phyloP scores from a whole-genome alignment of 2,797 vertebrate genomes.

The Chelmon rostratus region DNA sequence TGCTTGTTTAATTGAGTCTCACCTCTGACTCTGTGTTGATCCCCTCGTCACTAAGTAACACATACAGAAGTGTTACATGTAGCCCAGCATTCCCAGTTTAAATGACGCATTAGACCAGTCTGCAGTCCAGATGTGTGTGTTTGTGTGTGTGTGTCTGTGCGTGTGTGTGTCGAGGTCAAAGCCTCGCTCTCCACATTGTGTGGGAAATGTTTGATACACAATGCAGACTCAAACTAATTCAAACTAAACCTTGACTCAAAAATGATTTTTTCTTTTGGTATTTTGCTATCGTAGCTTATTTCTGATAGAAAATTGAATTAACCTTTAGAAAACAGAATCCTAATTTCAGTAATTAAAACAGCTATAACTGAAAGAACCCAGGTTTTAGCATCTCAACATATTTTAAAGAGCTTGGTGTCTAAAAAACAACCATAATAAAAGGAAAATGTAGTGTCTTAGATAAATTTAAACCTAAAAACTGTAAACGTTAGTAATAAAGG shows the following conservation, averaged over 20 bases:
- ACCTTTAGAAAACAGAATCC: neutral
- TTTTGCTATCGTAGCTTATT: neutral
- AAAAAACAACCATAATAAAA: neutral
- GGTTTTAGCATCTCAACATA: neutral
- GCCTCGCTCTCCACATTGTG: neutral
- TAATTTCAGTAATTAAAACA: neutral
- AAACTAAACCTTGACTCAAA: neutral
- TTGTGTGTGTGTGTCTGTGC: neutral
- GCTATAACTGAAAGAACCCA: neutral
- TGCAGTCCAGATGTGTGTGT: conserved; percentile 49
- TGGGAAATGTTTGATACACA: neutral
- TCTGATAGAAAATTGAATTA: neutral
- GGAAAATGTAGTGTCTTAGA: neutral
- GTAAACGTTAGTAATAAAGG: too few relatives aligned
- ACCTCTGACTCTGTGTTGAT: conserved; percentile 45
- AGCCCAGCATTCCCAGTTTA: conserved; percentile 46
- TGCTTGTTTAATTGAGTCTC: conserved; percentile 36
- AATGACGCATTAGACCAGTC: conserved; percentile 36
- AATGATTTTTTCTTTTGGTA: neutral
- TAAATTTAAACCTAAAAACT: neutral
- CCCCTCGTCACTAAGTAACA: conserved; percentile 37
- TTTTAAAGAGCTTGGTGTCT: neutral
- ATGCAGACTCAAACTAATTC: neutral
- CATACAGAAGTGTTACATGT: conserved; percentile 43
- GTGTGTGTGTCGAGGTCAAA: conserved; percentile 35